Base-by-base conservation (phyloP, 2,797 vertebrate species). In the Sebastes baramenuke region DNA sequence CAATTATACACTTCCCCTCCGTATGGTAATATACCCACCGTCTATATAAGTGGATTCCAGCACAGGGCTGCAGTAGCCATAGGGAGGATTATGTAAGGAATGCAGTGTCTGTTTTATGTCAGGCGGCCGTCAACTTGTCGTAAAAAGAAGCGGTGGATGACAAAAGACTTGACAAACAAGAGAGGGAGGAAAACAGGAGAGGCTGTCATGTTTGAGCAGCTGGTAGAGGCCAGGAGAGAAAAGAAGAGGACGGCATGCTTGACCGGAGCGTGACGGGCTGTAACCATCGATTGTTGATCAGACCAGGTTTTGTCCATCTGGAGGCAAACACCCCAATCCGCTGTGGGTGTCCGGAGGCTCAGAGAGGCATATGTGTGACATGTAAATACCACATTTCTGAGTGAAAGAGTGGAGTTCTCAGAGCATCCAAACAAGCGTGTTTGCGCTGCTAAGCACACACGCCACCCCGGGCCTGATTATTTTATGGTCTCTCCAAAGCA, bases 131-230 rank as follows among this genome's bases (percentile, higher is more conserved):
- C 71, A 82, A 49, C 58, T 66, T 67, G 61, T 78, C 27, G 25
- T 79, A 67, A 67, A 78, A 90, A 81, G 46, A 74, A 49, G 59
- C 64, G 10, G 13, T 36, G 10, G 42, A 69, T 77, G 78, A 92
- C 86, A 88, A 87, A 89, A 85, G 85, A 72, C 68, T 83, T 62
- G 76, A 89, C 84, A 90, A 89, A 86, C 77, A 85, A 20, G 69
- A 74, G 38, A 9, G 72, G 72, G 76, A 65, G 55, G 71, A 64
- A 64, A 79, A 79, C 18, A 22, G 65, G 59, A 86, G 76, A 78
- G 72, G 22, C 74, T 61, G 80, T 83, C 36, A 52, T 88, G 89
- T 95, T 87, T 93, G 86, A 94, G 87, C 91, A 94, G 92, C 89
- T 94, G 92, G 81, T 55, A 25, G 80, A 87, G 85, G 84, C 69